A percentile compares a stretch with the other conserved stretches of the same genome.
These are phyloP conservation scores for Ploceus nigricollis DNA, from an alignment of 2,113 vertebrate species.

Conservation along the genomic window DNA sequence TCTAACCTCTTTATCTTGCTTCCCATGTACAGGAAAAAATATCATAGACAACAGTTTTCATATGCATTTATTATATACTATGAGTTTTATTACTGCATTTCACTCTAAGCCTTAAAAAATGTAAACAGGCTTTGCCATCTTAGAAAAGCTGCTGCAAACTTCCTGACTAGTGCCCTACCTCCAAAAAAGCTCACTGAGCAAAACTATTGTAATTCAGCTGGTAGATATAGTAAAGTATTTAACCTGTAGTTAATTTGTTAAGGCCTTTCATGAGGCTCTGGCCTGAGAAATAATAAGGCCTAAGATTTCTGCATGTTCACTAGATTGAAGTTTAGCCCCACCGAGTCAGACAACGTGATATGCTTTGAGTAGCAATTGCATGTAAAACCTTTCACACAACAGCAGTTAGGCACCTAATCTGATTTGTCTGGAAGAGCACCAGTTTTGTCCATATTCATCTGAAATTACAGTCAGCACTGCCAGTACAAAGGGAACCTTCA, in stretches of 20 bases:
- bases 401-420: not conserved
- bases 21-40: not conserved
- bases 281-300: not conserved
- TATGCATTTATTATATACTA: not conserved
- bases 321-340: not conserved
- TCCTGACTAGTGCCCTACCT: not conserved
- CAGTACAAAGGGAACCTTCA: not conserved
- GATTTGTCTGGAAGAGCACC: not conserved
- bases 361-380: not conserved
- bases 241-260: not conserved
- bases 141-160: not conserved
- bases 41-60: not conserved
- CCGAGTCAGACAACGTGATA: not conserved
- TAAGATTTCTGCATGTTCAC: not conserved
- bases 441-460: not conserved
- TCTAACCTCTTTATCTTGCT: not conserved
- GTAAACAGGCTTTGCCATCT: not conserved
- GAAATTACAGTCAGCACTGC: accelerated
- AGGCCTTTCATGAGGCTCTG: not conserved
- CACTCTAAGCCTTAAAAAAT: not conserved
- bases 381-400: not conserved
- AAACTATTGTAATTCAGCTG: not conserved
- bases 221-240: not conserved
- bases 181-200: not conserved
- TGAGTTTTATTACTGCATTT: not conserved